Base-by-base conservation (phyloP, 2,113 vertebrate genomes). In the Protobothrops mucrosquamatus region DNA sequence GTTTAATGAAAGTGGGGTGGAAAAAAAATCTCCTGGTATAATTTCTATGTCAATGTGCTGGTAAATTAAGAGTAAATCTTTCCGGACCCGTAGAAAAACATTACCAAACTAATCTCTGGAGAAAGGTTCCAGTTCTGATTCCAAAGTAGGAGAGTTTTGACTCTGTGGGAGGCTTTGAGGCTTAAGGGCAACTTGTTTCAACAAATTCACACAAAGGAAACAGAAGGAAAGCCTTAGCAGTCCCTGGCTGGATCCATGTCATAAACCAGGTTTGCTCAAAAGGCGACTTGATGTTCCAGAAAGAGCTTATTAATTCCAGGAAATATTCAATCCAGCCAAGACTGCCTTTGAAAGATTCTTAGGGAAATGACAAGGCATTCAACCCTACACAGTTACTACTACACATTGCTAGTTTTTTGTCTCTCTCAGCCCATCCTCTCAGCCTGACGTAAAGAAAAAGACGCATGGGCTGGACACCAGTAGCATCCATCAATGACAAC, bases 241-340 rank as follows among this genome's bases (percentile, higher is more conserved):
- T 94, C 96, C 92, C 94, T 97, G 94, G 96, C 96, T 93, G 94
- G 93, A 90, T 91, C 86, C 52, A 94, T 57, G 51, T 92, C 95
- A 87, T 52, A 86, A 14, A 85, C 92, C 87, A 97, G 93, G 93
- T 95, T 51, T 94, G 90, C 90, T 96, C 96, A 69, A 88, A 97
- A 96, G 94, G 94, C 89, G 96, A 88, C 94, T 97, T 96, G 93
- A 93, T 96, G 90, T 95, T 96, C 95, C 94, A 95, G 93, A 95
- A 94, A 95, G 93, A 95, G 93, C 95, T 96, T 96, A 64, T 96
- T 96, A 64, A 90, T 96, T 95, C 94, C 85, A 96, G 96, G 91
- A 96, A 97, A 96, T 95, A 96, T 97, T 97, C 94, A 96, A 96
- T 51, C 94, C 91, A 90, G 87, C 57, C 11, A 0, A 92, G 91